These are phyloP conservation scores for Tympanoctomys barrerae DNA, from an alignment of 2,797 vertebrate genomes.

Conservation along the genomic window DNA sequence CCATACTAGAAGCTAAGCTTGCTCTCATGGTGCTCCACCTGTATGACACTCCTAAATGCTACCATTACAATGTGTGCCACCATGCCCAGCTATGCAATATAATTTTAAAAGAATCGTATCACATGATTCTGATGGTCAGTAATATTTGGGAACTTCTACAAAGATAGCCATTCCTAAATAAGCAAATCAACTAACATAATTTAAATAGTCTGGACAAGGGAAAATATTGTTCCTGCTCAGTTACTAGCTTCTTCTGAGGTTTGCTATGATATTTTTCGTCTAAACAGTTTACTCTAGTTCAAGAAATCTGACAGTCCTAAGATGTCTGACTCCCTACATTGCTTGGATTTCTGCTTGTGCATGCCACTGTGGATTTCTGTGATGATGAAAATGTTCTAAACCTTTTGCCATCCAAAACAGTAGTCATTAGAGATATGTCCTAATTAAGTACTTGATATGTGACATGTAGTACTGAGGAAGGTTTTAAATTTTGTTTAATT, in stretches of 20 bases:
- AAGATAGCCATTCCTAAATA: constrained; percentile 58
- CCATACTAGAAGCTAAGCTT: background rate
- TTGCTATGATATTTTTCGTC: constrained; percentile 45
- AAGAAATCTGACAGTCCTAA: constrained; percentile 52
- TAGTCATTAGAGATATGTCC: background rate
- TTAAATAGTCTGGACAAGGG: constrained; percentile 3
- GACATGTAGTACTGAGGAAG: background rate
- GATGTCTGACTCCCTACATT: constrained; percentile 13
- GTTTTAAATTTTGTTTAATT: constrained; percentile 35
- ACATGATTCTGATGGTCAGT: background rate
- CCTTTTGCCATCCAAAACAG: background rate
- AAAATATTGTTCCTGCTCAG: constrained; percentile 19
- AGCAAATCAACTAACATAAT: constrained; percentile 23
- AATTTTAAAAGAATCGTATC: constrained; percentile 29
- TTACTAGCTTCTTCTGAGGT: constrained; percentile 32
- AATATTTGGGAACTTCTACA: constrained; percentile 53
- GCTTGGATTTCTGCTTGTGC: background rate
- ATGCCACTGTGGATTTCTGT: background rate
- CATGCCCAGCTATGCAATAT: background rate
- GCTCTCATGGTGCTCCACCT: background rate
- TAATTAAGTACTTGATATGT: constrained; percentile 30
- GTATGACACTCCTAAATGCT: background rate
- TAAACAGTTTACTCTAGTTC: constrained; percentile 27
- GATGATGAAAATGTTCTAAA: constrained; percentile 15
- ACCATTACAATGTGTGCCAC: background rate